Evolutionary conservation across 2,113 vertebrate genomes (phyloP).

Genomic region (Brachirus orientalis): DNA sequence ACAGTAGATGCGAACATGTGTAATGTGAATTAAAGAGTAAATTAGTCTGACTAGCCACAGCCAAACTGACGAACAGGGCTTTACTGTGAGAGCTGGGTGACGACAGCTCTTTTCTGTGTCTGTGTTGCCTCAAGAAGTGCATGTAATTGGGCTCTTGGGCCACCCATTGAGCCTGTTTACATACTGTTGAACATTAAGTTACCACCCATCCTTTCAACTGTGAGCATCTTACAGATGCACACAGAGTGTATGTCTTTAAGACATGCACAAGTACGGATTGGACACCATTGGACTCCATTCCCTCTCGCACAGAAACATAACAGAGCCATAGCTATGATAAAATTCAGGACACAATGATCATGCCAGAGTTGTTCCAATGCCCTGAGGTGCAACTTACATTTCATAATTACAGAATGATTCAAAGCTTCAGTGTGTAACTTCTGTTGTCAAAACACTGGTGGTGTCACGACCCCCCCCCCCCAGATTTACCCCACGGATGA

Average conservation of each 20-base stretch:
- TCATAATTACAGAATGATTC: background rate
- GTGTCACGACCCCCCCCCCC: too few species aligned
- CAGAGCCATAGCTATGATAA: background rate
- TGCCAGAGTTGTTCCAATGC: background rate
- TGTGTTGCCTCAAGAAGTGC: slow-evolving; percentile 60
- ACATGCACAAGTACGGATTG: slow-evolving; percentile 10
- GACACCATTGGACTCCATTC: background rate
- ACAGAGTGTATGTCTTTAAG: slow-evolving; percentile 18
- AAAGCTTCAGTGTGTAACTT: too few species aligned
- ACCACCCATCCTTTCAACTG: slow-evolving; percentile 37
- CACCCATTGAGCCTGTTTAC: slow-evolving; percentile 68
- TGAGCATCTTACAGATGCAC: slow-evolving; percentile 9
- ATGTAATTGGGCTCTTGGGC: slow-evolving; percentile 66
- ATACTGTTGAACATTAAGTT: slow-evolving; percentile 54
- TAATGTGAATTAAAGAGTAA: slow-evolving; percentile 11
- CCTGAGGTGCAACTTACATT: background rate
- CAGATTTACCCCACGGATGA: too few species aligned
- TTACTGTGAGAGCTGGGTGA: slow-evolving; percentile 44
- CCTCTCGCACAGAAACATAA: slow-evolving; percentile 12
- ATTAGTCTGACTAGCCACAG: background rate
- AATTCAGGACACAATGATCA: background rate
- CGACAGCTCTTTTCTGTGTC: slow-evolving; percentile 53
- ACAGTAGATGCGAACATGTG: slow-evolving; percentile 13
- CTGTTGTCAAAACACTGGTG: too few species aligned
- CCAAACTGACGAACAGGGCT: slow-evolving; percentile 29